Percentiles rank a stretch among this genome's conserved stretches.
Conservation (phyloP, 2,113 vertebrate species). For the Ranitomeya variabilis region DNA sequence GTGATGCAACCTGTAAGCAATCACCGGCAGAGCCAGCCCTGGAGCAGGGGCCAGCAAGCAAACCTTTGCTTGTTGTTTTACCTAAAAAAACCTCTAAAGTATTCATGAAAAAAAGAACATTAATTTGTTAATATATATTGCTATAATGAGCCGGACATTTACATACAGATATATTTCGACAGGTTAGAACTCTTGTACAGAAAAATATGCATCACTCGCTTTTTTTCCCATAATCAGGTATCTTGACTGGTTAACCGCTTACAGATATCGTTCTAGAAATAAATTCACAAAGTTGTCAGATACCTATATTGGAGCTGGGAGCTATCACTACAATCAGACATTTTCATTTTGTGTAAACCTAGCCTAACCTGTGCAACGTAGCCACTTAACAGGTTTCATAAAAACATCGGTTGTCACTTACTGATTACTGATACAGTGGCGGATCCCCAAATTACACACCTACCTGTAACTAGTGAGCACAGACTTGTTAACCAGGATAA, state of each 20-base stretch:
- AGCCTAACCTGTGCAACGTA: neutral
- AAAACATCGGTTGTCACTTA: neutral
- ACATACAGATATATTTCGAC: neutral
- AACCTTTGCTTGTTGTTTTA: too few species aligned
- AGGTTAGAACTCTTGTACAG: neutral
- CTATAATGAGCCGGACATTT: neutral
- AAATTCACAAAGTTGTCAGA: neutral
- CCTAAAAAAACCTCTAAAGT: too few species aligned
- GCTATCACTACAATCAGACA: neutral
- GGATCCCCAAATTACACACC: constrained; percentile 55
- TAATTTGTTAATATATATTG: too few species aligned
- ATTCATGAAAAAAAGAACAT: too few species aligned
- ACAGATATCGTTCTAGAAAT: neutral
- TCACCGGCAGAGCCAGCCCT: too few species aligned
- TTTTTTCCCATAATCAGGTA: neutral
- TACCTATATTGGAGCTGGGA: neutral
- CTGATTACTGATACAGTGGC: too few species aligned
- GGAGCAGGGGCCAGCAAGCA: too few species aligned
- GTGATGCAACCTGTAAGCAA: too few species aligned
- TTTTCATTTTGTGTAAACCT: neutral
- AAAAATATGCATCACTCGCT: neutral
- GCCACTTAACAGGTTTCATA: neutral
- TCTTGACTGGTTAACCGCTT: neutral
- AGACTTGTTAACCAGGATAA: constrained; percentile 87
- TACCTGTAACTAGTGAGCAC: constrained; percentile 86